Evolutionary conservation across 2,888 invertebrate genomes (phyloP), one percentile per base, ranked within the genome.

Genomic region (Oegoconia quadripuncta): DNA sequence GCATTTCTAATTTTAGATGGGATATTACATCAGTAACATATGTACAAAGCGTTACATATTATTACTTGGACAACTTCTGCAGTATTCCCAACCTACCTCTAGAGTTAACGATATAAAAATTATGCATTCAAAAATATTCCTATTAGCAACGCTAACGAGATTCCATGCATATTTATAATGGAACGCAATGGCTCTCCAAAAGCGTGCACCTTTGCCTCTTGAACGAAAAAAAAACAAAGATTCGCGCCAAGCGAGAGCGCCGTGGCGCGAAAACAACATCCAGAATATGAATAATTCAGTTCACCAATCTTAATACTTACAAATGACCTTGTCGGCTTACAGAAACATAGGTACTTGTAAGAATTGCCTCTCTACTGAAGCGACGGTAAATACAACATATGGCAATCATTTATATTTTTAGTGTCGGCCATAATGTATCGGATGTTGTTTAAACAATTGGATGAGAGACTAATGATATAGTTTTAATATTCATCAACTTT

Each of bases 181-280:
- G 37, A 44, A 44, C 42, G 37, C 39, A 34, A 46, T 43, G 44
- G 37, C 29, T 8, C 36, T 36, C 18, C n/a, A 22, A 12, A 12
- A 14, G 30, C 12, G 22, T 9, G 44, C 40, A 52, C 58, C 56
- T 59, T 55, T 50, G 65, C 57, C 52, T 52, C 51, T 52, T 35
- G 49, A 62, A n/a, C n/a, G 55, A 55, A 64, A 45, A 46, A 52
- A 50, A 51, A 52, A 55, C 54, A 58, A 54, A 50, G 55, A 54
- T 32, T 30, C 20, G 15, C 34, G 26, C 7, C 22, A 37, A 42
- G 37, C 41, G 30, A 25, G 35, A 31, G 31, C 56, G 39, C 48
- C 44, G 54, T 48, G 76, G 74, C 76, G 73, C 70, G 65, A 77
- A 77, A 75, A 77, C 69, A 73, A 73, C 74, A 74, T 38, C 65